phyloP scores from a whole-genome alignment of 2,888 invertebrate genomes.

The Agriotes lineatus region DNA sequence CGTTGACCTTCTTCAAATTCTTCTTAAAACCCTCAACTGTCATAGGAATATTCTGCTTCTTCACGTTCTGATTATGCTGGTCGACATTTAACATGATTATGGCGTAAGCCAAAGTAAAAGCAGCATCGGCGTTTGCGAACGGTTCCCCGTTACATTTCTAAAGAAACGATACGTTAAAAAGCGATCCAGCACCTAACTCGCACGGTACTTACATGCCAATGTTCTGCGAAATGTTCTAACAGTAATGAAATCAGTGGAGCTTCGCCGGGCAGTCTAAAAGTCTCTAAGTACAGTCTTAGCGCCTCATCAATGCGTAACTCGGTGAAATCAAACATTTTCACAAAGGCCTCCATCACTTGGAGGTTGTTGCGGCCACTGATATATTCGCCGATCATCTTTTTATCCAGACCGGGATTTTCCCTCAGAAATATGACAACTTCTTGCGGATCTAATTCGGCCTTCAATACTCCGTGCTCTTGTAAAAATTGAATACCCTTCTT shows the following conservation, averaged over 20 bases:
- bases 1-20: constrained; percentile 95
- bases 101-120: constrained; percentile 97
- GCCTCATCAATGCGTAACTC: constrained; percentile 94
- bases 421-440: constrained; percentile 92
- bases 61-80: constrained; percentile 98
- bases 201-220: constrained; percentile 90
- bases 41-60: constrained; percentile 95
- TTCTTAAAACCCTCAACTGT: constrained; percentile 90
- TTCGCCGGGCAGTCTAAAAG: constrained; percentile 97
- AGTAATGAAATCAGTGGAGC: constrained; percentile 95
- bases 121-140: constrained; percentile 96
- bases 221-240: constrained; percentile 96
- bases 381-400: constrained; percentile 95
- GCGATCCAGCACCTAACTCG: too few relatives aligned
- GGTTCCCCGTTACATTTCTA: constrained; percentile 91
- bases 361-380: constrained; percentile 69
- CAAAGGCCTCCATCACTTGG: constrained; percentile 77
- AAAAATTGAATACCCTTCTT: constrained; percentile 95
- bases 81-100: constrained; percentile 99
- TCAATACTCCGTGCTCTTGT: constrained; percentile 90
- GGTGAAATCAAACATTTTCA: constrained; percentile 92
- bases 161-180: constrained; percentile 62
- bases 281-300: constrained; percentile 92
- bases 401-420: constrained; percentile 95
- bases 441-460: constrained; percentile 81